Evolutionary conservation across 2,888 invertebrate genomes (phyloP), one percentile per base, ranked within the genome.

Genomic region (Nowickia ferox): DNA sequence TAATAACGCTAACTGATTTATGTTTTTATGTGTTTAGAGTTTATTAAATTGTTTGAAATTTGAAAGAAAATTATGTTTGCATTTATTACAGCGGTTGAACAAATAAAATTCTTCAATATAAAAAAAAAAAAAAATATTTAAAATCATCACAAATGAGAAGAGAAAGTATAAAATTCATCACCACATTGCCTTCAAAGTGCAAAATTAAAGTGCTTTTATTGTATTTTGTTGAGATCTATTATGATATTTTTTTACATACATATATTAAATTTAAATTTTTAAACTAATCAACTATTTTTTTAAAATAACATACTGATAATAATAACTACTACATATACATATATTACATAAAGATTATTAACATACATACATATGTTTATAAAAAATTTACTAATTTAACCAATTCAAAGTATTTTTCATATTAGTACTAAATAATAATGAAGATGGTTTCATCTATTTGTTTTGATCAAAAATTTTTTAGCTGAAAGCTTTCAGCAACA

Each of bases 161-260:
- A 68, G 71, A 38, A 77, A 72, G 15, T 53, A 55, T 46, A 59
- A 51, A 77, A 59, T 71, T 57, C 53, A 90, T 88, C 90, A 90
- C 90, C 90, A 89, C 79, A 89, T 90, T 90, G 91, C 91, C 91
- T 91, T 90, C 88, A 87, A 83, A 88, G 88, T 88, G 88, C 87
- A 87, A 89, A 90, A 88, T 88, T 89, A 88, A 90, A 90, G 90
- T 90, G 91, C 90, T 91, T 90, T 91, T 88, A 87, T 86, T 89
- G 88, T 87, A 78, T 77, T 84, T 84, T 72, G 71, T 82, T 86
- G 71, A 83, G 46, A 83, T 76, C 66, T 83, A 75, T 30, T 30
- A 30, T 76, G 53, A 80, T 68, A 80, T 84, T 76, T 75, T 74
- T 76, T 59, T 68, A 30, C 30, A 30, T 30, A 30, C 30, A 30